Conservation (phyloP, 1,140 invertebrate genomes). For the Manduca sexta region DNA sequence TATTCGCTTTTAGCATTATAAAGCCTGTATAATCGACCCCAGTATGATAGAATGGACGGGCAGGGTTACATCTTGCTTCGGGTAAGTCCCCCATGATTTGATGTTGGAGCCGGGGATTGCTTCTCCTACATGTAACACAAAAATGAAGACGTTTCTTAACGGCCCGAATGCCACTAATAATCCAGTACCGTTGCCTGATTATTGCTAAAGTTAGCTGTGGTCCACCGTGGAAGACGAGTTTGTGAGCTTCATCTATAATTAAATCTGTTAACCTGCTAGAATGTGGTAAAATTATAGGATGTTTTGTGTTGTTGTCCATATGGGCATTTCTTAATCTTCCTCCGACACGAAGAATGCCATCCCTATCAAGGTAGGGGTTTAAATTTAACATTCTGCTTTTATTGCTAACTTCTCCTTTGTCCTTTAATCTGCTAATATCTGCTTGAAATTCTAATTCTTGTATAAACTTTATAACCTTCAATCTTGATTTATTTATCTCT, state of each 20-base stretch:
- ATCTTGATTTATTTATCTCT: too few relatives aligned
- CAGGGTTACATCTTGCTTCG: background rate
- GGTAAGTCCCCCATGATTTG: constrained; percentile 12
- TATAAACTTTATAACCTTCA: too few relatives aligned
- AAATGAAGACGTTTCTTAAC: background rate
- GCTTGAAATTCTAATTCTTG: too few relatives aligned
- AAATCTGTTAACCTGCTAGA: constrained; percentile 10
- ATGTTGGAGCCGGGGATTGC: background rate
- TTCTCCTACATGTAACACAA: constrained; percentile 7
- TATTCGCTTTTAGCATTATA: constrained; percentile 5
- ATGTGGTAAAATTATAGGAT: constrained; percentile 31
- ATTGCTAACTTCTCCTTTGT: too few relatives aligned
- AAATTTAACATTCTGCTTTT: too few relatives aligned
- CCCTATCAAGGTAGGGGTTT: too few relatives aligned
- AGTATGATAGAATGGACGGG: background rate
- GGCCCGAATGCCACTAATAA: constrained; percentile 2
- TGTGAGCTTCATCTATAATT: constrained; percentile 28
- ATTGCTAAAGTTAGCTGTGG: constrained; percentile 15
- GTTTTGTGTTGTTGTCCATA: constrained; percentile 16
- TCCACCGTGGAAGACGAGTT: constrained; percentile 28
- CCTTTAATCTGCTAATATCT: too few relatives aligned
- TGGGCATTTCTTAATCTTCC: constrained; percentile 32
- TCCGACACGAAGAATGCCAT: constrained; percentile 11
- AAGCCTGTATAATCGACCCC: constrained; percentile 7
- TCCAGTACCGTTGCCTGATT: background rate